Evolutionary conservation across 2,888 invertebrate species (phyloP).

Genomic region (Ophion costatus): DNA sequence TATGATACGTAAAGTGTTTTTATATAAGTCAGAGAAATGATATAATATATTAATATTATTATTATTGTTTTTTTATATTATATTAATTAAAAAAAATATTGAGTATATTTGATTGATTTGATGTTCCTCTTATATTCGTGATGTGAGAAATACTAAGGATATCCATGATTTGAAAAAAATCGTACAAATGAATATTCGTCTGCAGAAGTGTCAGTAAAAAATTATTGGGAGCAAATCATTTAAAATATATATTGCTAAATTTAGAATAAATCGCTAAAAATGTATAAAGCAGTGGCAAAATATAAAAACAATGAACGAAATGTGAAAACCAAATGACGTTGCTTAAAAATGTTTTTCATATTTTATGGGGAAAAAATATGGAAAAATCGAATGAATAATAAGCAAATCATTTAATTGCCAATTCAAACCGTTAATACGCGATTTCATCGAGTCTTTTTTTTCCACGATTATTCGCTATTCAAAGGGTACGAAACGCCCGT

Average conservation of each 20-base stretch:
- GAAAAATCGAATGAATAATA: background rate
- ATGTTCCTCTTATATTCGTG: background rate
- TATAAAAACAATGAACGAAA: no score
- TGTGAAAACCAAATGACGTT: background rate
- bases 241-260: no score
- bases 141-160: background rate
- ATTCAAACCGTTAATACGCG: background rate
- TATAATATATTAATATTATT: no score
- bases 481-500: slow-evolving; percentile 2
- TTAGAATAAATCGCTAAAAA: no score
- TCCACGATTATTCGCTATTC: slow-evolving; percentile 20
- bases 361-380: background rate
- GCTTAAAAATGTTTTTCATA: background rate
- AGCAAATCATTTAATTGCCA: background rate
- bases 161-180: no score
- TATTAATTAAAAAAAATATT: background rate
- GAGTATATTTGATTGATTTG: background rate
- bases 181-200: no score
- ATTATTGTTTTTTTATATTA: no score
- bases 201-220: no score
- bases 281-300: no score
- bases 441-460: slow-evolving; percentile 13
- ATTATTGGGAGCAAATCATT: no score
- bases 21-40: background rate
- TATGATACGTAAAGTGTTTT: background rate